Percentiles rank a stretch among this genome's conserved stretches.
Evolutionary conservation across 1,140 invertebrate genomes (phyloP).

Genomic region (Caligus rogercresseyi): DNA sequence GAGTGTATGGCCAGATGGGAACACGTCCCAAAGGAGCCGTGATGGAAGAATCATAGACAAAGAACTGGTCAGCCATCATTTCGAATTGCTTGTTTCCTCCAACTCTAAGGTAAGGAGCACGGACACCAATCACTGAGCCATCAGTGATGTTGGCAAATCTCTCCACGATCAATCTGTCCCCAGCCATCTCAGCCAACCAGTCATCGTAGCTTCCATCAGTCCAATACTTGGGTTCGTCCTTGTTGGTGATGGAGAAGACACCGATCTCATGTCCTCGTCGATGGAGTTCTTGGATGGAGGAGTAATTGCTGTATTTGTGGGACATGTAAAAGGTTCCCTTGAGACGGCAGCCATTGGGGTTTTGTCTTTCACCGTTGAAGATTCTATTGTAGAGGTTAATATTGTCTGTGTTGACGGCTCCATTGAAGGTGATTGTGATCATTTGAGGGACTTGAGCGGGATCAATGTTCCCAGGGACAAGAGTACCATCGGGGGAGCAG

Average conservation of each 20-base stretch:
- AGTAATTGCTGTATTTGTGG: constrained; percentile 90
- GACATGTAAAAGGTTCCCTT: constrained; percentile 78
- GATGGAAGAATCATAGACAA: constrained; percentile 82
- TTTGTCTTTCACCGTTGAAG: constrained; percentile 63
- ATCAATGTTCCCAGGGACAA: constrained; percentile 24
- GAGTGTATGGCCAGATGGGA: constrained; percentile 85
- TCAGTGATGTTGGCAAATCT: constrained; percentile 74
- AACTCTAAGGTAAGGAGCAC: constrained; percentile 71
- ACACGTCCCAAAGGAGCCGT: constrained; percentile 68
- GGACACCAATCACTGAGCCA: constrained; percentile 64
- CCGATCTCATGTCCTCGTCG: constrained; percentile 79
- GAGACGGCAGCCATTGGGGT: constrained; percentile 73
- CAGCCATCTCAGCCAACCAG: constrained; percentile 88
- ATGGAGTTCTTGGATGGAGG: constrained; percentile 73
- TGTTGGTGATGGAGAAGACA: constrained; percentile 80
- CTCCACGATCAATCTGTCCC: constrained; percentile 42
- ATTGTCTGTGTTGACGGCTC: constrained; percentile 81
- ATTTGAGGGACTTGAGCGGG: constrained; percentile 59
- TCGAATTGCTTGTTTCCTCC: constrained; percentile 87
- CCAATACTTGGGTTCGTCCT: constrained; percentile 77
- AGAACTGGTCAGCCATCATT: constrained; percentile 88
- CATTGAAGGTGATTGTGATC: constrained; percentile 85
- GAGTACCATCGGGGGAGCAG: constrained; percentile 76
- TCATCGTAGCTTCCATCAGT: constrained; percentile 66
- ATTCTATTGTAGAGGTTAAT: constrained; percentile 76